Percentiles rank a stretch among this genome's conserved stretches.
phyloP scores from a whole-genome alignment of 1,140 invertebrate genomes.

The Copidosoma floridanum region DNA sequence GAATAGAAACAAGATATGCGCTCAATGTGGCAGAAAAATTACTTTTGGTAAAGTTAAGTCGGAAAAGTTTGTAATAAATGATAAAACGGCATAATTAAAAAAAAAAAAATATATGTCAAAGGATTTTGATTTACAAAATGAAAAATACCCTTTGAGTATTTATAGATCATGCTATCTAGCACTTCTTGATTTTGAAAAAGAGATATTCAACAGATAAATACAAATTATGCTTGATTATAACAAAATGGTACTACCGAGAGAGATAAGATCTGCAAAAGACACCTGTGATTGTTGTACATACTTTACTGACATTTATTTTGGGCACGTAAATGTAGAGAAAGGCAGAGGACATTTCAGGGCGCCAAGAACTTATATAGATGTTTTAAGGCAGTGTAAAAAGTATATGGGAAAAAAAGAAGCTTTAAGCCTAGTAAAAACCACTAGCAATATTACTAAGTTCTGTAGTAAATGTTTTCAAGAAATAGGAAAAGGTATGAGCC shows the following conservation, averaged over 20 bases:
- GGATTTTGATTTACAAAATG: neutral
- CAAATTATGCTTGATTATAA: neutral
- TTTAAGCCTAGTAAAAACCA: neutral
- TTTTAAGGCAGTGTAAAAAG: neutral
- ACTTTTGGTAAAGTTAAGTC: neutral
- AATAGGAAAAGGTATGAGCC: constrained; percentile 1
- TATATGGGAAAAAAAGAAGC: neutral
- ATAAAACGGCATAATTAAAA: neutral
- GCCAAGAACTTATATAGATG: neutral
- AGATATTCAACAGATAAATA: too few species aligned
- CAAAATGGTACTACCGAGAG: neutral
- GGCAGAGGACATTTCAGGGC: neutral
- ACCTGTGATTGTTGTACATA: neutral
- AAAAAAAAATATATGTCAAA: neutral
- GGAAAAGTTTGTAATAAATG: neutral
- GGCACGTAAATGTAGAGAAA: neutral
- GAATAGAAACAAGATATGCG: constrained; percentile 7
- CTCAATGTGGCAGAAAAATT: neutral
- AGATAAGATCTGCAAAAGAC: neutral
- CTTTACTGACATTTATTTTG: too few species aligned
- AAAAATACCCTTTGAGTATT: constrained; percentile 8
- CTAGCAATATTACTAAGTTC: neutral
- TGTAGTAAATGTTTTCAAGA: constrained; percentile 5
- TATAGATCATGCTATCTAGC: neutral
- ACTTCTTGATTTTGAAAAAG: too few species aligned